These are phyloP conservation scores for Chelon labrosus DNA, from an alignment of 2,797 vertebrate species.

Conservation along the genomic window DNA sequence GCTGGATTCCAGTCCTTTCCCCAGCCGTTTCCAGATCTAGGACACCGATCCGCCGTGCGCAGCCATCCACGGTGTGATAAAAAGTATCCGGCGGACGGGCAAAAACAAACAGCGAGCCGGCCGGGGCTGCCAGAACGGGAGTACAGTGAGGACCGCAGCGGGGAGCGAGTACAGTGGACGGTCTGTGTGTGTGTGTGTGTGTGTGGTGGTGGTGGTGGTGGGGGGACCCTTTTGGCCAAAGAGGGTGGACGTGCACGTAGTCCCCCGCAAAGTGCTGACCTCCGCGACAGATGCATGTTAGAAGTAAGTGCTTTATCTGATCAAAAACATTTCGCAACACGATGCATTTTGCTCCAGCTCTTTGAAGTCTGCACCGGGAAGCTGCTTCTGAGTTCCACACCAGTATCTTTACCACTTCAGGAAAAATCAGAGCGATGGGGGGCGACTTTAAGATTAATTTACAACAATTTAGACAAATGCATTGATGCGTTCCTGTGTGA, in stretches of 20 bases:
- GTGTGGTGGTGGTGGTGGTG: background rate
- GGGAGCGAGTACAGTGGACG: constrained; percentile 59
- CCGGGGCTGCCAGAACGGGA: constrained; percentile 52
- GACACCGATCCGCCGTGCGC: constrained; percentile 73
- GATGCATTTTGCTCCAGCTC: constrained; percentile 34
- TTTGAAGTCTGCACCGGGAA: constrained; percentile 44
- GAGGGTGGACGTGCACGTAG: constrained; percentile 39
- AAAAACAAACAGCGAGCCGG: constrained; percentile 62
- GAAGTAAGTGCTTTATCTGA: constrained; percentile 77
- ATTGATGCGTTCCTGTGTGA: background rate
- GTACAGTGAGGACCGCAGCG: constrained; percentile 62
- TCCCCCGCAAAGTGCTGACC: constrained; percentile 61
- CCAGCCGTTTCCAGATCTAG: constrained; percentile 76
- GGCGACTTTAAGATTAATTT: constrained; percentile 15
- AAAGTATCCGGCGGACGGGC: constrained; percentile 74
- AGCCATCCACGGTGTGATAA: constrained; percentile 64
- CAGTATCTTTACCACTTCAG: constrained; percentile 16
- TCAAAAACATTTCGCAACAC: constrained; percentile 38
- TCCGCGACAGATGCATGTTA: constrained; percentile 59
- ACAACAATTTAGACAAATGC: background rate
- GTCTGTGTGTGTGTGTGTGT: constrained; percentile 10
- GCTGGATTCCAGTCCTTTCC: constrained; percentile 70
- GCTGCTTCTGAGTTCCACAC: constrained; percentile 30
- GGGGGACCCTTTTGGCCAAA: constrained; percentile 25
- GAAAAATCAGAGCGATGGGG: constrained; percentile 1